These are phyloP conservation scores for Seira ritae DNA, from an alignment of 2,888 invertebrate species.

Conservation along the genomic window DNA sequence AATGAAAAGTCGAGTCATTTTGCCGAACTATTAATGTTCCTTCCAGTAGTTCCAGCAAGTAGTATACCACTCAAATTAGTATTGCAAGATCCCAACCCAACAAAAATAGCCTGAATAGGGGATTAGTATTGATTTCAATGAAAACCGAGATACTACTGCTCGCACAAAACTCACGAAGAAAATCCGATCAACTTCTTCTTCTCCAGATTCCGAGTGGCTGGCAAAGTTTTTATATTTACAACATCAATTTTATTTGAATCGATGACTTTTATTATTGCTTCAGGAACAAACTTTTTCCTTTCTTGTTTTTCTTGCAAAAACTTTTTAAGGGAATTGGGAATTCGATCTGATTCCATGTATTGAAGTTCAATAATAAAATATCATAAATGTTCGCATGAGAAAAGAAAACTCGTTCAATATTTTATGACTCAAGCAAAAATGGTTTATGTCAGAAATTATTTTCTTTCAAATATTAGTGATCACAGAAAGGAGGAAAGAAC, in stretches of 20 bases:
- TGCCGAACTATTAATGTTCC: no score
- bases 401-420: slow-evolving; percentile 21
- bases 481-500: not conserved
- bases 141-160: slow-evolving; percentile 8
- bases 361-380: slow-evolving; percentile 20
- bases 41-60: no score
- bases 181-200: slow-evolving; percentile 14
- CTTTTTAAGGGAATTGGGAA: slow-evolving; percentile 12
- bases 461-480: not conserved
- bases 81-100: not conserved
- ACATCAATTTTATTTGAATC: slow-evolving; percentile 28
- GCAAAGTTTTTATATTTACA: slow-evolving; percentile 29
- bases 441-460: slow-evolving; percentile 8
- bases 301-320: not conserved
- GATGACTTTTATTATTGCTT: slow-evolving; percentile 39
- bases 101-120: not conserved
- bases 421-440: slow-evolving; percentile 12
- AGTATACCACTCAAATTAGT: slow-evolving; percentile 18
- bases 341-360: not conserved
- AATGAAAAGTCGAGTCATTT: no score
- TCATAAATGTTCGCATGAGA: slow-evolving; percentile 15
- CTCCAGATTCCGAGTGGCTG: not conserved
- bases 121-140: not conserved
- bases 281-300: slow-evolving; percentile 9
- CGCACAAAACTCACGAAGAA: not conserved